Evolutionary conservation across 2,888 invertebrate genomes (phyloP), one percentile per base, ranked within the genome.

Genomic region (Charanyca ferruginea): DNA sequence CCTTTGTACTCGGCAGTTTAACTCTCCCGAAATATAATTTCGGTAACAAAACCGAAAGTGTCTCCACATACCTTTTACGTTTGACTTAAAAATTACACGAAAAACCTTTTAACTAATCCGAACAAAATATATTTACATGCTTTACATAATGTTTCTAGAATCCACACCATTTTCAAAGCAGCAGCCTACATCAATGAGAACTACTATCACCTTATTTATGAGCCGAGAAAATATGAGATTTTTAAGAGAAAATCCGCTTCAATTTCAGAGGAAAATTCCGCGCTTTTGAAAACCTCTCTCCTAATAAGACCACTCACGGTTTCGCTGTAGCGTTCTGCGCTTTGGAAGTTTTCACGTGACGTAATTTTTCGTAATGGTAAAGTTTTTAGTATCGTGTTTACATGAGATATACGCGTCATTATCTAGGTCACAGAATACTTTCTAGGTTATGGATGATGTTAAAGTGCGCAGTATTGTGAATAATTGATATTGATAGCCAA

Each of bases 241-340:
- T 23, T 2, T 6, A 25, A 5, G 28, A 55, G 45, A 65, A 74
- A 71, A 69, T 62, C 3, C 47, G 35, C 66, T 53, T 41, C 52
- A 60, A 59, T 72, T 68, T 57, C 52, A 16, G 73, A 69, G 53
- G 25, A 51, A 67, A 75, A 51, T 58, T 48, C 55, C n/a, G 23
- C 57, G 67, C 32, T 54, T 76, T 66, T 66, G 13, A 60, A 57
- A 73, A 59, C 35, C 53, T 47, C 66, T 53, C 35, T 53, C 53
- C 9, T 54, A 72, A 64, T 64, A 68, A 68, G 65, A 45, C 38
- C 67, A 57, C 80, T 80, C 62, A 41, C 1, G 38, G 45, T 18
- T 66, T n/a, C 55, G 47, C 44, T 18, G 61, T 25, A 54, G 62
- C 69, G 23, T 64, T 51, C 18, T 25, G 11, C 22, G 45, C 68